These are phyloP conservation scores for Drosophila cracens DNA, from an alignment of 2,888 invertebrate genomes.

Conservation along the genomic window DNA sequence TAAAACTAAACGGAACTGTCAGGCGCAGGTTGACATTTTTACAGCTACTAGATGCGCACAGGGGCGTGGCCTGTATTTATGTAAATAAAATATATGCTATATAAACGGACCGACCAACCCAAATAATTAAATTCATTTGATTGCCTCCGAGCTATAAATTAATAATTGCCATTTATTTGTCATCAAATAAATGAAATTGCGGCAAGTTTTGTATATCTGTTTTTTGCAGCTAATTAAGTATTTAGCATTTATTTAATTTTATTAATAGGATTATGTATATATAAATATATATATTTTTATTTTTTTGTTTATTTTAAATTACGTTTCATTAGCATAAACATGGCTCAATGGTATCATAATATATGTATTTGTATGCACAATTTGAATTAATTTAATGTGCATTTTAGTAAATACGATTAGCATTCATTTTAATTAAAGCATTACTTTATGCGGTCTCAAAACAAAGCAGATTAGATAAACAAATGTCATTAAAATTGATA, in stretches of 20 bases:
- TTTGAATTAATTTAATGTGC: conserved; percentile 22
- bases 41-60: conserved; percentile 26
- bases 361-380: not conserved
- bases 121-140: conserved; percentile 38
- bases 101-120: conserved; percentile 8
- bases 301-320: not conserved
- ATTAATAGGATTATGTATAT: not conserved
- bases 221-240: not conserved
- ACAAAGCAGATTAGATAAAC: conserved; percentile 19
- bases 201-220: conserved; percentile 13
- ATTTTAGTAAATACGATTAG: conserved; percentile 5
- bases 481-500: not conserved
- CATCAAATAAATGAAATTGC: conserved; percentile 46
- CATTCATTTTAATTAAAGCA: conserved; percentile 17
- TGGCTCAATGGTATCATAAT: not conserved
- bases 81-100: conserved; percentile 11
- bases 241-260: not conserved
- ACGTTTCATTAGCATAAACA: not conserved
- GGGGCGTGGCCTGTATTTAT: conserved; percentile 25
- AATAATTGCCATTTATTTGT: conserved; percentile 40
- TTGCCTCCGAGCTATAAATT: conserved; percentile 8
- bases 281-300: not conserved
- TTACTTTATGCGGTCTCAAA: not conserved
- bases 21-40: conserved; percentile 67
- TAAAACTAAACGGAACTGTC: conserved; percentile 20